Evolutionary conservation across 2,888 invertebrate species (phyloP).

Genomic region (Acronicta psi): DNA sequence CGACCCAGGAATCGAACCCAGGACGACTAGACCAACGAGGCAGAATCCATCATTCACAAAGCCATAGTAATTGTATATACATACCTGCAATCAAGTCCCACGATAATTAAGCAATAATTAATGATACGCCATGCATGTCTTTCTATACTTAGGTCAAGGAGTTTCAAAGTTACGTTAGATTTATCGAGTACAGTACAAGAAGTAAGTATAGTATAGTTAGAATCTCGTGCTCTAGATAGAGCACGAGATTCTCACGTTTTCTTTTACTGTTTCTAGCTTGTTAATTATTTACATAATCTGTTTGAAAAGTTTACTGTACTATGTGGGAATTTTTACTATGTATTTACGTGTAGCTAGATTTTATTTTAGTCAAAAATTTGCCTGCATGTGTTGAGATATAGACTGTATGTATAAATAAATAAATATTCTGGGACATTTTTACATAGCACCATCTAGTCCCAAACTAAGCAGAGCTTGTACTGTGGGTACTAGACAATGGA

Average conservation of each 20-base stretch:
- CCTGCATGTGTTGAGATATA: too few species aligned
- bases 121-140: conserved; percentile 7
- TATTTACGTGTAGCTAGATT: background rate
- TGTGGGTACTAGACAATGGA: too few species aligned
- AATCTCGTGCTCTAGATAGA: too few species aligned
- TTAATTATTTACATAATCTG: conserved; percentile 1
- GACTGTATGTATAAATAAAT: too few species aligned
- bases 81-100: conserved; percentile 37
- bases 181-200: too few species aligned
- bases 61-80: conserved; percentile 13
- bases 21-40: conserved; percentile 6
- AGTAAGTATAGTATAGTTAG: too few species aligned
- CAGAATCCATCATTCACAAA: conserved; percentile 8
- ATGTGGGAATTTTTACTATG: background rate
- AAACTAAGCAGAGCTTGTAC: too few species aligned
- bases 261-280: conserved; percentile 9
- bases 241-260: conserved; percentile 42
- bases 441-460: too few species aligned
- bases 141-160: conserved; percentile 34
- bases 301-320: background rate
- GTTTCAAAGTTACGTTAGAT: conserved; percentile 15
- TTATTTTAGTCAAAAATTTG: too few species aligned
- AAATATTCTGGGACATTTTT: too few species aligned
- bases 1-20: too few species aligned
- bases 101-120: conserved; percentile 37